These are phyloP conservation scores for Teleogryllus occipitalis DNA, from an alignment of 1,140 invertebrate genomes.

Conservation along the genomic window DNA sequence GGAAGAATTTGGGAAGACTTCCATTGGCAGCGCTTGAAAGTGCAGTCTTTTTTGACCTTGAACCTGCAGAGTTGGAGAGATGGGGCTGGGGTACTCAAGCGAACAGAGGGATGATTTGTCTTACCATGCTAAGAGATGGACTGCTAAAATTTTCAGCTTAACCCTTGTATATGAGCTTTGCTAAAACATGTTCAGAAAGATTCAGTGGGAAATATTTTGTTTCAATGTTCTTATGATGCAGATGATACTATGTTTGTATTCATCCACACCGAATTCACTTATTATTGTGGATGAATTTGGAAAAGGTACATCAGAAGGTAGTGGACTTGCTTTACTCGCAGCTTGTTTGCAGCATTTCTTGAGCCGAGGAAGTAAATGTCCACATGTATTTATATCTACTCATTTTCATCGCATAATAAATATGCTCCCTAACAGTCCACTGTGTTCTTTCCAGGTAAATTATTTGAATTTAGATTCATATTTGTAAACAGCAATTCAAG, in stretches of 20 bases:
- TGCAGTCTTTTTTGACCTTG: too few relatives aligned
- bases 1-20: too few relatives aligned
- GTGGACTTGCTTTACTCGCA: constrained; percentile 61
- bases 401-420: constrained; percentile 60
- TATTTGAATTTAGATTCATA: neutral
- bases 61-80: too few relatives aligned
- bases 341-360: constrained; percentile 57
- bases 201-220: neutral
- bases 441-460: constrained; percentile 43
- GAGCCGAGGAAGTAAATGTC: constrained; percentile 45
- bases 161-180: neutral
- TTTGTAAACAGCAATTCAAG: neutral
- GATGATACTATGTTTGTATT: constrained; percentile 61
- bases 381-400: constrained; percentile 67
- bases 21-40: too few relatives aligned
- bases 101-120: too few relatives aligned
- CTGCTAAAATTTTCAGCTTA: too few relatives aligned
- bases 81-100: too few relatives aligned
- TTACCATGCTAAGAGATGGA: too few relatives aligned
- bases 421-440: constrained; percentile 40
- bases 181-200: too few relatives aligned
- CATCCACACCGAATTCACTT: constrained; percentile 55
- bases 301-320: constrained; percentile 69
- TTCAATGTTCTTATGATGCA: constrained; percentile 33
- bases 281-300: constrained; percentile 89